phyloP scores from a whole-genome alignment of 2,113 vertebrate species.

The Vulpes lagopus region DNA sequence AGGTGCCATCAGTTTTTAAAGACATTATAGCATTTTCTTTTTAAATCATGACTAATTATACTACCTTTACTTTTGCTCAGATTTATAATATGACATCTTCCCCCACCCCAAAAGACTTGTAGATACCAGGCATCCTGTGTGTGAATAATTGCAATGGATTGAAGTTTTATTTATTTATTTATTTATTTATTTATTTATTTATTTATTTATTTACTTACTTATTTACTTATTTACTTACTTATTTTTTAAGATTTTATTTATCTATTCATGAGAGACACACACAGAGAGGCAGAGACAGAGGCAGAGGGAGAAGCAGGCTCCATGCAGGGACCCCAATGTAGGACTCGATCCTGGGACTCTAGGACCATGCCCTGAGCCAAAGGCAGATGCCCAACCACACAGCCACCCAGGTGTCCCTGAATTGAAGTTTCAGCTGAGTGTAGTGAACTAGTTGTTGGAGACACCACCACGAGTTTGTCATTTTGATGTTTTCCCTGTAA shows the following conservation, averaged over 20 bases:
- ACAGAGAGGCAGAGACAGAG: too few relatives aligned
- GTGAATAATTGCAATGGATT: not conserved
- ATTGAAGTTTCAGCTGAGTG: not conserved
- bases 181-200: not conserved
- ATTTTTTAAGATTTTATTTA: too few relatives aligned
- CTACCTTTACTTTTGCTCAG: not conserved
- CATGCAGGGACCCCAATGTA: too few relatives aligned
- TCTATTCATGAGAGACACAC: too few relatives aligned
- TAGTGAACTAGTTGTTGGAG: not conserved
- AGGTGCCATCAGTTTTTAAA: not conserved
- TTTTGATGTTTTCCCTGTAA: not conserved
- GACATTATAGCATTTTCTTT: not conserved
- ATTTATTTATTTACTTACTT: too few relatives aligned
- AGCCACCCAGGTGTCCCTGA: not conserved
- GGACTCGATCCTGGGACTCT: too few relatives aligned
- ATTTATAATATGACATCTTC: not conserved
- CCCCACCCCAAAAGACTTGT: not conserved
- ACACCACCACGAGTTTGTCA: not conserved
- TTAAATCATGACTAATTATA: not conserved
- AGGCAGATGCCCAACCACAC: too few relatives aligned
- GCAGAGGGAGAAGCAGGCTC: too few relatives aligned
- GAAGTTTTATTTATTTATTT: not conserved
- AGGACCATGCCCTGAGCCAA: too few relatives aligned
- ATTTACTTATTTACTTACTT: too few relatives aligned
- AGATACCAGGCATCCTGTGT: not conserved